These are phyloP conservation scores for Pluvianellus socialis DNA, from an alignment of 2,113 vertebrate genomes.

Conservation along the genomic window DNA sequence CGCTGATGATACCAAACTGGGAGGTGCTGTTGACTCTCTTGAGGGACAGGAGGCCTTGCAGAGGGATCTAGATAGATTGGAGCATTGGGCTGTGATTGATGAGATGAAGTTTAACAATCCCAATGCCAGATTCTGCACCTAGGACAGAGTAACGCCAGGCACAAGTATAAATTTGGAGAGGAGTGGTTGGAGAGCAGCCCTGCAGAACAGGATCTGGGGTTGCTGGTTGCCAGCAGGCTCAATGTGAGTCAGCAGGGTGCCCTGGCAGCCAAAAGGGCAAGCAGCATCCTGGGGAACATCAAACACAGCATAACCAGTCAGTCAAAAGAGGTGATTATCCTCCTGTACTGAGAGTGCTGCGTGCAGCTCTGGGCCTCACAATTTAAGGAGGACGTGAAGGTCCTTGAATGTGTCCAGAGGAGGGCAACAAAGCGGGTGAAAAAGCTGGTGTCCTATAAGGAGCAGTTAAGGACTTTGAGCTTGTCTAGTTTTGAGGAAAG, in stretches of 20 bases:
- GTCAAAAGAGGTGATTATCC: background rate
- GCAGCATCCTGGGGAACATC: rapidly evolving
- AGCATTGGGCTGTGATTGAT: background rate
- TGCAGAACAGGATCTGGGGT: background rate
- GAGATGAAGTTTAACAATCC: background rate
- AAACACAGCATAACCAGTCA: background rate
- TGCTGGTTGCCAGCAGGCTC: background rate
- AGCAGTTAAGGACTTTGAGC: rapidly evolving
- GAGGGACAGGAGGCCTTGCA: background rate
- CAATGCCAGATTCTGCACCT: background rate
- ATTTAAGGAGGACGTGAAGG: background rate
- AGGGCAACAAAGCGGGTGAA: background rate
- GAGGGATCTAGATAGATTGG: background rate
- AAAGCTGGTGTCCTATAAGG: background rate
- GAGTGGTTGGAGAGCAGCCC: background rate
- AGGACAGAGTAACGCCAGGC: rapidly evolving
- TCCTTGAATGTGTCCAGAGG: background rate
- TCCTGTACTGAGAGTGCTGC: background rate
- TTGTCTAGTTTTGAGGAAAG: background rate
- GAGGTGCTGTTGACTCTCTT: background rate
- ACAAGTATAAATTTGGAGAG: background rate
- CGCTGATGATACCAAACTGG: background rate
- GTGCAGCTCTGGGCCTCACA: no score
- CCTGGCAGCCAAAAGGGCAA: background rate
- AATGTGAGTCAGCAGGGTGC: background rate